These are phyloP conservation scores for Chloroceryle amazona DNA, from an alignment of 2,797 vertebrate species.

Conservation along the genomic window DNA sequence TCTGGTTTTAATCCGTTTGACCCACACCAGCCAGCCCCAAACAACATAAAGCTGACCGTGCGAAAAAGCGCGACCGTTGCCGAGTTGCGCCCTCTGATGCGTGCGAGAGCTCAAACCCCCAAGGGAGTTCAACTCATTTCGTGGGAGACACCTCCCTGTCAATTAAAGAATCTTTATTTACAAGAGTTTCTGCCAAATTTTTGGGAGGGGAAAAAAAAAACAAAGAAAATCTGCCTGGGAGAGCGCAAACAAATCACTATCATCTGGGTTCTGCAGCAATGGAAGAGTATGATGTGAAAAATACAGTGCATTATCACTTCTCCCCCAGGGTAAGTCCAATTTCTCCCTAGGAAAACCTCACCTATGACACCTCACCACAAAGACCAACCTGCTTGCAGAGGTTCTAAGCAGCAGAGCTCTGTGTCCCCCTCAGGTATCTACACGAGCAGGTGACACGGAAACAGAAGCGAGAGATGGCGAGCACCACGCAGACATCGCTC, in stretches of 20 bases:
- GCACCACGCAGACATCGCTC: accelerated
- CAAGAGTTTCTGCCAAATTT: neutral
- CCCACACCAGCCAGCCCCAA: neutral
- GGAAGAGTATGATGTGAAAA: neutral
- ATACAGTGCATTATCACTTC: accelerated
- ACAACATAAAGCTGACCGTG: neutral
- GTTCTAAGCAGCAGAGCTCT: neutral
- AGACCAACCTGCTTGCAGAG: neutral
- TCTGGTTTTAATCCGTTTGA: neutral
- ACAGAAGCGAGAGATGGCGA: neutral
- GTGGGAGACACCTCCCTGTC: neutral
- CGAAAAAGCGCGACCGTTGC: neutral
- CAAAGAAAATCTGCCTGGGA: neutral
- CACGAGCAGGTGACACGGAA: accelerated
- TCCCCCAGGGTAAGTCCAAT: neutral
- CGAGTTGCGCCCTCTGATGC: neutral
- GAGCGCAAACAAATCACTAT: neutral
- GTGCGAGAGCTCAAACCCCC: neutral
- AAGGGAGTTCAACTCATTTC: neutral
- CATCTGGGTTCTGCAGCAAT: accelerated
- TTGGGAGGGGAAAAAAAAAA: neutral
- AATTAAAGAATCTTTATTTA: neutral
- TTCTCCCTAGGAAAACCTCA: neutral
- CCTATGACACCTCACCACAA: too few species aligned
- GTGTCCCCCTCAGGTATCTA: neutral